Evolutionary conservation across 2,113 vertebrate species (phyloP).

Genomic region (Sturnus vulgaris): DNA sequence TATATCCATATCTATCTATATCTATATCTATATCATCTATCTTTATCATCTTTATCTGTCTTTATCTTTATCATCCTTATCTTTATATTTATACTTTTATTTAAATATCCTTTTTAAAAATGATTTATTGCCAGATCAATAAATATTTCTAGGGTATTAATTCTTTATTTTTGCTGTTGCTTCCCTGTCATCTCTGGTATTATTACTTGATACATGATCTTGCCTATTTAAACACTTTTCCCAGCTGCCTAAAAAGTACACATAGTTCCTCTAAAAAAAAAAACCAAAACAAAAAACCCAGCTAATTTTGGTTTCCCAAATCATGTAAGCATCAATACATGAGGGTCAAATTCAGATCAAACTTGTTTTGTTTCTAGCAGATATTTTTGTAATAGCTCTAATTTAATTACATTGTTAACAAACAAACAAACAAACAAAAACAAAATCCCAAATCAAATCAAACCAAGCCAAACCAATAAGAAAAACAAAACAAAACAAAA

Average conservation of each 20-base stretch:
- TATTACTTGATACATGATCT: neutral
- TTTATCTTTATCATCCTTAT: no score
- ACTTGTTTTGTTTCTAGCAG: neutral
- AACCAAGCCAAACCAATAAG: neutral
- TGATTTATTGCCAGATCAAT: neutral
- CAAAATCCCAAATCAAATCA: neutral
- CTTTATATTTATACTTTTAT: no score
- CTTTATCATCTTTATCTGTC: no score
- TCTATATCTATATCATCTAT: no score
- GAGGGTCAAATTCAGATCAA: neutral
- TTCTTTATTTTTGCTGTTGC: neutral
- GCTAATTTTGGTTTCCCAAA: neutral
- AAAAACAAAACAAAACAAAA: neutral
- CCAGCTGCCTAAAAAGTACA: neutral
- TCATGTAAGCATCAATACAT: rapidly evolving
- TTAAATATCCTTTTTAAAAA: no score
- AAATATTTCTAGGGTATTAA: neutral
- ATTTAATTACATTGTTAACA: no score
- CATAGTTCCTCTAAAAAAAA: neutral
- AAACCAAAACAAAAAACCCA: rapidly evolving
- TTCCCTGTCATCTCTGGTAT: neutral
- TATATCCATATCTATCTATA: no score
- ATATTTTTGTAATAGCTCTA: neutral
- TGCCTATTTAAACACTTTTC: rapidly evolving
- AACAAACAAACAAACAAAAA: neutral